Conservation (phyloP, 2,113 vertebrate species). For the Tauraco erythrolophus region DNA sequence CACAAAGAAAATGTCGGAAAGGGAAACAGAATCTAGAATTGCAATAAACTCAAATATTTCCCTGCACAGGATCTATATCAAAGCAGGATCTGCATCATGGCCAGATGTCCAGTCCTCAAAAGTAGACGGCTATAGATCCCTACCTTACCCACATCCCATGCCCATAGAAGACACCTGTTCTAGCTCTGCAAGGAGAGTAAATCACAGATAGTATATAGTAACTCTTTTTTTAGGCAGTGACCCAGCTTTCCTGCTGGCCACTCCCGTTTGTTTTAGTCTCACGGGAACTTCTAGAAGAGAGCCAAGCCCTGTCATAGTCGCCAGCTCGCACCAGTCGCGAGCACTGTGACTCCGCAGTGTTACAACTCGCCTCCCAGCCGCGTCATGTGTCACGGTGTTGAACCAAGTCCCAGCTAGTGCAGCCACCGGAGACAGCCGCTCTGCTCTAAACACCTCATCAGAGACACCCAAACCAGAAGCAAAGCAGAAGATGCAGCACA, state of each 20-base stretch:
- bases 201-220: not conserved
- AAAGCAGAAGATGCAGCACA: not conserved
- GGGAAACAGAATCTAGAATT: not conserved
- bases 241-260: not conserved
- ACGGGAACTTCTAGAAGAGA: not conserved
- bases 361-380: accelerated
- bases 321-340: not conserved
- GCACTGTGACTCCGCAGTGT: accelerated
- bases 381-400: accelerated
- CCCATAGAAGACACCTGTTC: not conserved
- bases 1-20: not conserved
- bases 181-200: not conserved
- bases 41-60: not conserved
- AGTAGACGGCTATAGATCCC: not conserved
- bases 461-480: not conserved
- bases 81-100: not conserved
- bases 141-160: accelerated
- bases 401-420: not conserved
- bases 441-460: not conserved
- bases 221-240: not conserved
- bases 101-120: not conserved
- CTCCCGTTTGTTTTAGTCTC: not conserved
- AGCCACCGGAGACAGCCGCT: accelerated
- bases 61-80: not conserved
- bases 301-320: not conserved